Evolutionary conservation across 2,888 invertebrate species (phyloP).

Genomic region (Dichetophora obliterata): DNA sequence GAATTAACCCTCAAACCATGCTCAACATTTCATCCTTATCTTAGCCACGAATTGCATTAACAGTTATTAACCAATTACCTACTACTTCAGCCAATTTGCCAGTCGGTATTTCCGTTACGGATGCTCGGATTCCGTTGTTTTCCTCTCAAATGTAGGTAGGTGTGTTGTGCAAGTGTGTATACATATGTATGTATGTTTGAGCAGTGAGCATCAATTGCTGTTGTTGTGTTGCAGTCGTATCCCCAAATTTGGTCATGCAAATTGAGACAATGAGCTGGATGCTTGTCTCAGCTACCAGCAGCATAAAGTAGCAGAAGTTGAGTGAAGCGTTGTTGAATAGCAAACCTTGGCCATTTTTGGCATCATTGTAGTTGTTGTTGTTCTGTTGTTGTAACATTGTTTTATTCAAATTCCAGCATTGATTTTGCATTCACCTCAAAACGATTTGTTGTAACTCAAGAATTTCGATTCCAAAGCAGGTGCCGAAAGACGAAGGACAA

Average conservation of each 20-base stretch:
- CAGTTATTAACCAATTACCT: constrained; percentile 29
- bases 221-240: neutral
- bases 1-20: constrained; percentile 8
- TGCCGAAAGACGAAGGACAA: neutral
- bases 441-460: constrained; percentile 10
- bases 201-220: neutral
- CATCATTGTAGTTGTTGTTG: neutral
- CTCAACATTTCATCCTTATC: neutral
- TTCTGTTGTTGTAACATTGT: constrained; percentile 1
- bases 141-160: neutral
- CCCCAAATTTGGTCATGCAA: neutral
- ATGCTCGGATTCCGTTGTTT: constrained; percentile 12
- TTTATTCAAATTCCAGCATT: constrained; percentile 9
- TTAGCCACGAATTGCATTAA: constrained; percentile 25
- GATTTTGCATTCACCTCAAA: constrained; percentile 22
- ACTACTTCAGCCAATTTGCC: constrained; percentile 10
- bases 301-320: neutral
- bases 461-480: constrained; percentile 3
- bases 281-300: constrained; percentile 18
- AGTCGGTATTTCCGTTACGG: constrained; percentile 26
- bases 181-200: neutral
- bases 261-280: neutral
- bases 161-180: neutral
- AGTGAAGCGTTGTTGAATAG: neutral
- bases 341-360: neutral